Base-by-base conservation (phyloP, 2,797 vertebrate species). In the Mycteria americana region DNA sequence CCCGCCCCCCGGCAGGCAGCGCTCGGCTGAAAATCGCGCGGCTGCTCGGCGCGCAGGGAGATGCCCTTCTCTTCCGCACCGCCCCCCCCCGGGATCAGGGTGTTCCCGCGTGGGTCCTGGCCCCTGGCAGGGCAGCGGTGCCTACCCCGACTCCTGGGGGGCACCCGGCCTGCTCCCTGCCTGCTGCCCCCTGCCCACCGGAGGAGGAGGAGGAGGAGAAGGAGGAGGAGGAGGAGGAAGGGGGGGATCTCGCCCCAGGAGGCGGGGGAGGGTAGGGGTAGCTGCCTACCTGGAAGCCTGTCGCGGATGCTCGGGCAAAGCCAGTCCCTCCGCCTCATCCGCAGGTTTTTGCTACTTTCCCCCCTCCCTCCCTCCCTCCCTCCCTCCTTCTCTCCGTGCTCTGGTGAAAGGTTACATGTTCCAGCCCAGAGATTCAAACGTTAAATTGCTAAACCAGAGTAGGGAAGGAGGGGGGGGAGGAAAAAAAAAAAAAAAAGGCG, bases 241-340 rank as follows among this genome's bases (percentile, higher is more conserved):
- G 31, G 33, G 30, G 7, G 46, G 22, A 76, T 65, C 11, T 41
- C 31, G 13, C 15, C 59, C 37, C 51, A 17, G 84, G 81, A 73
- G 84, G 53, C 37, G 45, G 60, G 25, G 74, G 39, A 59, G 70
- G 28, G 21, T 48, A 50, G 19, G 50, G 27, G n/a, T 39, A 63
- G 79, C 63, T 85, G 85, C 95, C 92, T 95, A 93, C 94, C 95
- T 95, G 96, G 37, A 72, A 91, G 59, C 33, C 35, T 69, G 92
- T 85, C 72, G 69, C 18, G 37, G 82, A 56, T 89, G 90, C 68
- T 77, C 37, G 45, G 88, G 93, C 72, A 89, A 85, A 95, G 82
- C 60, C 93, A 19, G 64, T 94, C 68, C 72, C 68, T 88, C 64
- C 16, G 19, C 65, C 62, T 94, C 65, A 74, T 75, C 80, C 62